These are phyloP conservation scores for Patiria pectinifera DNA, from an alignment of 53 echinoderm and acorn worm species.

Conservation along the genomic window DNA sequence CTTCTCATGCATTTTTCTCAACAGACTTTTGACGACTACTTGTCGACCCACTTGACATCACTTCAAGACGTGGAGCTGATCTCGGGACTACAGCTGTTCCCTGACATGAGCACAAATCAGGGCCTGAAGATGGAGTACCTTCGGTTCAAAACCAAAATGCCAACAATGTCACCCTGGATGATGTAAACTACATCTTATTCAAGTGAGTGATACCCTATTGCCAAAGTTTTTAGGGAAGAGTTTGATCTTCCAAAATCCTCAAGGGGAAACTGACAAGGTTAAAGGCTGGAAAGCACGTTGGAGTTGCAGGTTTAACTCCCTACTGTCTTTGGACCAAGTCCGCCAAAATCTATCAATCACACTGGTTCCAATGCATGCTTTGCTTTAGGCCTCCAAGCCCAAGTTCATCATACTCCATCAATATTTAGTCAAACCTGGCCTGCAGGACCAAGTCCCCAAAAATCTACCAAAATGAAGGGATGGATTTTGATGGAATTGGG, in stretches of 20 bases:
- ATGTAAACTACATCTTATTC: not conserved
- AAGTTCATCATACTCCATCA: no score
- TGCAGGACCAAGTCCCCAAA: no score
- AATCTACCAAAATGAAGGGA: no score
- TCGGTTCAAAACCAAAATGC: not conserved
- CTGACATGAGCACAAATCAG: slow-evolving; percentile 38
- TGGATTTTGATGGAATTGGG: no score
- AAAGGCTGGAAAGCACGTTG: no score
- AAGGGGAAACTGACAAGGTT: no score
- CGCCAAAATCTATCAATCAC: no score
- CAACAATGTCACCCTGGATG: slow-evolving; percentile 6
- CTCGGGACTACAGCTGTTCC: slow-evolving; percentile 72
- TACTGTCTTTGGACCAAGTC: no score
- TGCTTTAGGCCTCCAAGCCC: no score
- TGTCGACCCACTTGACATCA: slow-evolving; percentile 54
- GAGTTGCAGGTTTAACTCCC: no score
- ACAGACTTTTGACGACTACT: slow-evolving; percentile 59
- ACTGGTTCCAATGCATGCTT: no score
- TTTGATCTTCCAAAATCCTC: not conserved
- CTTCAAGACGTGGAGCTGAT: slow-evolving; percentile 73
- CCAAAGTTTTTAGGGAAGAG: not conserved
- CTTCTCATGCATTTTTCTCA: not conserved
- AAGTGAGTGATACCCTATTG: not conserved
- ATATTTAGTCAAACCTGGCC: no score
- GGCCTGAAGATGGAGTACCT: not conserved